These are phyloP conservation scores for Lysiphlebus fabarum DNA, from an alignment of 1,140 invertebrate genomes.

Conservation along the genomic window DNA sequence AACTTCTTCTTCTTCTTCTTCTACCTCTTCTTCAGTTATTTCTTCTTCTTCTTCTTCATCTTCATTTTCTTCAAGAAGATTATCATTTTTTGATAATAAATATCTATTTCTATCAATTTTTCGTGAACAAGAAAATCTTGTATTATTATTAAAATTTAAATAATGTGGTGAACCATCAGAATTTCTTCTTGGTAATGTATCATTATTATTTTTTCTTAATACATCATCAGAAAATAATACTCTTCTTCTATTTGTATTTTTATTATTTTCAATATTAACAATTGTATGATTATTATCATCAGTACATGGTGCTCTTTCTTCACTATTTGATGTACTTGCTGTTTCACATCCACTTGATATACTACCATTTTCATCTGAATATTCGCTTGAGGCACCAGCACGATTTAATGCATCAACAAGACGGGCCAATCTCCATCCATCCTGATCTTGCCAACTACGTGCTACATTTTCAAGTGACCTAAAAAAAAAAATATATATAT, in stretches of 20 bases:
- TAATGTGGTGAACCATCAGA: slow-evolving; percentile 50
- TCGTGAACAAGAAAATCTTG: slow-evolving; percentile 38
- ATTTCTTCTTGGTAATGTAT: slow-evolving; percentile 39
- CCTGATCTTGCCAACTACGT: slow-evolving; percentile 49
- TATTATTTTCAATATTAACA: slow-evolving; percentile 28
- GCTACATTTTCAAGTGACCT: slow-evolving; percentile 46
- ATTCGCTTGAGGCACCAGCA: slow-evolving; percentile 35
- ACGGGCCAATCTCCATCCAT: slow-evolving; percentile 48
- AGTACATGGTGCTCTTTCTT: slow-evolving; percentile 40
- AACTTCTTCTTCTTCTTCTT: slow-evolving; percentile 32
- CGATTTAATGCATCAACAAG: slow-evolving; percentile 48
- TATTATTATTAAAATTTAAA: slow-evolving; percentile 46
- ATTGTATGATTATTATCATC: slow-evolving; percentile 33
- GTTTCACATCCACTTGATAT: slow-evolving; percentile 76
- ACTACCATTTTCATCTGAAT: slow-evolving; percentile 67
- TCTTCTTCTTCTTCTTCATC: slow-evolving; percentile 48
- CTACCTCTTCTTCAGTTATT: slow-evolving; percentile 32
- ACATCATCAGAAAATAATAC: slow-evolving; percentile 34
- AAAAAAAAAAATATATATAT: slow-evolving; percentile 8
- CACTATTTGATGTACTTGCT: slow-evolving; percentile 64
- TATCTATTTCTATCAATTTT: slow-evolving; percentile 35
- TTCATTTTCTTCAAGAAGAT: slow-evolving; percentile 30
- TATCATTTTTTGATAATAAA: slow-evolving; percentile 32
- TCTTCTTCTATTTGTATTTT: slow-evolving; percentile 24
- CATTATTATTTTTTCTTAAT: slow-evolving; percentile 8